Percentiles rank a stretch among this genome's conserved stretches.
Evolutionary conservation across 2,797 vertebrate genomes (phyloP).

Genomic region (Cyclopterus lumpus): DNA sequence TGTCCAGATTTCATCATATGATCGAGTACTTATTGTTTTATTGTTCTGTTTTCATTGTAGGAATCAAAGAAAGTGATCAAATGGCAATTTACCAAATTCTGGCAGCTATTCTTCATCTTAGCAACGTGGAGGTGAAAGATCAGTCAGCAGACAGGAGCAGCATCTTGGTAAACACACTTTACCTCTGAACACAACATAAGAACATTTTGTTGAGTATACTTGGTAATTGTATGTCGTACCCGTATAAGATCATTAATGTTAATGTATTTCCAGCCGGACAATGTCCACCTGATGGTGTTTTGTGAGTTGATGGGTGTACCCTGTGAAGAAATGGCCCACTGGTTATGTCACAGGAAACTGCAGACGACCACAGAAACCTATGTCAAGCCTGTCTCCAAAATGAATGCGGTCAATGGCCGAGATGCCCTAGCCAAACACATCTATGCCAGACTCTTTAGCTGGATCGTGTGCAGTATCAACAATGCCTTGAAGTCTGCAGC

Average conservation of each 20-base stretch:
- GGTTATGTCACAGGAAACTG: slow-evolving; percentile 95
- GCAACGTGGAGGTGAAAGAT: slow-evolving; percentile 91
- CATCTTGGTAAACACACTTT: slow-evolving; percentile 84
- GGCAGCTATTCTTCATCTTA: slow-evolving; percentile 94
- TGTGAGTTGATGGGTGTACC: slow-evolving; percentile 94
- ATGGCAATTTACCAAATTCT: slow-evolving; percentile 94
- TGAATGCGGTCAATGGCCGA: slow-evolving; percentile 90
- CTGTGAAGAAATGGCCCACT: slow-evolving; percentile 93
- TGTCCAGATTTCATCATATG: background rate
- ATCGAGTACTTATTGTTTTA: background rate
- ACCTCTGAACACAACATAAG: background rate
- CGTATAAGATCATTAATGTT: background rate
- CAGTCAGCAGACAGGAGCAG: slow-evolving; percentile 89
- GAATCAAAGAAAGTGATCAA: slow-evolving; percentile 90
- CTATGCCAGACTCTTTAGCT: slow-evolving; percentile 92
- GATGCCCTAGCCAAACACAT: slow-evolving; percentile 96
- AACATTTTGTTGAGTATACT: background rate
- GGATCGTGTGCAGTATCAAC: slow-evolving; percentile 93
- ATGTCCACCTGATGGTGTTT: slow-evolving; percentile 89
- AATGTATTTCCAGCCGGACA: slow-evolving; percentile 85
- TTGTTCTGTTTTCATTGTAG: slow-evolving; percentile 70
- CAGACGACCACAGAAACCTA: slow-evolving; percentile 92
- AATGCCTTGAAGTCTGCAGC: slow-evolving; percentile 86
- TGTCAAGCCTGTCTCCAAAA: slow-evolving; percentile 90
- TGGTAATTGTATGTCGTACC: background rate